Percentiles rank a stretch among this genome's conserved stretches.
Evolutionary conservation across 2,113 vertebrate genomes (phyloP).

Genomic region (Toxotes jaculatrix): DNA sequence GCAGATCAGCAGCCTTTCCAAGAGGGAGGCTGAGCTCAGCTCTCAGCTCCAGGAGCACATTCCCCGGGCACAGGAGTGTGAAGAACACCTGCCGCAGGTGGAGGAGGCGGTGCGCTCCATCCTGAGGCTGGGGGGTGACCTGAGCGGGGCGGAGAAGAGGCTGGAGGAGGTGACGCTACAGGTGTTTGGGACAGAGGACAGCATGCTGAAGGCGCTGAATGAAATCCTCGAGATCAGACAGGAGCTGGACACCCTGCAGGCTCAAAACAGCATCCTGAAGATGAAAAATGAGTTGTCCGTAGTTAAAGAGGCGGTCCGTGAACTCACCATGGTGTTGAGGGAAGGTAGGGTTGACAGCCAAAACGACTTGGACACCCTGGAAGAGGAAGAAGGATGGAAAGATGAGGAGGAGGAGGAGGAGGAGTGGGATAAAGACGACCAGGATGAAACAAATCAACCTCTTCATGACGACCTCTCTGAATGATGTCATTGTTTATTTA

Average conservation of each 20-base stretch:
- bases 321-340: conserved; percentile 73
- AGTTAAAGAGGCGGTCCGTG: conserved; percentile 80
- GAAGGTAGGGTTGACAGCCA: conserved; percentile 49
- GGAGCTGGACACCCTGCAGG: conserved; percentile 85
- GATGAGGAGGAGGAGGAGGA: conserved; percentile 39
- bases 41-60: conserved; percentile 82
- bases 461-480: conserved; percentile 37
- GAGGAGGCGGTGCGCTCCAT: conserved; percentile 90
- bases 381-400: conserved; percentile 65
- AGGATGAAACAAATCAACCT: conserved; percentile 9
- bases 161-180: conserved; percentile 87
- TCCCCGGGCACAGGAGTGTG: conserved; percentile 87
- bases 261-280: conserved; percentile 83
- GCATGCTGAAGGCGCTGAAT: conserved; percentile 86
- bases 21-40: conserved; percentile 80
- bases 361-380: conserved; percentile 16
- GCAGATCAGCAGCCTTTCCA: conserved; percentile 78
- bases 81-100: conserved; percentile 86
- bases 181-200: conserved; percentile 88
- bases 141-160: conserved; percentile 86
- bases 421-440: conserved; percentile 39
- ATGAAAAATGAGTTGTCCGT: conserved; percentile 80
- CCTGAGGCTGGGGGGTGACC: conserved; percentile 87
- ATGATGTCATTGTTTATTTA: conserved; percentile 45
- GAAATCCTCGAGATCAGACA: conserved; percentile 85